Conservation (phyloP, 2,113 vertebrate genomes). For the Geococcyx californianus region DNA sequence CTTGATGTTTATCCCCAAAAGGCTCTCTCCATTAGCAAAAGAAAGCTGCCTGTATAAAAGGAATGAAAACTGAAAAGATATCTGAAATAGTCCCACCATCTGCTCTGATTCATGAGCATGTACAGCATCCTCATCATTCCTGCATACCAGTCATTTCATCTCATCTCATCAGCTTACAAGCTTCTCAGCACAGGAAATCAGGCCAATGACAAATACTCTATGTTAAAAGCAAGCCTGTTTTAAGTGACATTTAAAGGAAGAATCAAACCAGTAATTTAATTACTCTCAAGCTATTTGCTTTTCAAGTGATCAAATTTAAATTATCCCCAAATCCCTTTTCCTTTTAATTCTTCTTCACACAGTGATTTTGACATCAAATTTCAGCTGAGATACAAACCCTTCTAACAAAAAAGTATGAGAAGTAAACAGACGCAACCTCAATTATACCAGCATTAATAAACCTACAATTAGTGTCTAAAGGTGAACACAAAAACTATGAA, state of each 20-base stretch:
- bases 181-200: neutral
- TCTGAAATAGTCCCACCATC: slow-evolving; percentile 53
- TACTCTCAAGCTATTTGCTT: neutral
- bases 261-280: neutral
- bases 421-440: slow-evolving; percentile 7
- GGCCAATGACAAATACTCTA: slow-evolving; percentile 15
- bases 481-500: neutral
- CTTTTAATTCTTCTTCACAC: neutral
- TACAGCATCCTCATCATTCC: neutral
- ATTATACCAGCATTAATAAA: neutral
- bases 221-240: neutral
- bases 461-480: neutral
- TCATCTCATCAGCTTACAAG: slow-evolving; percentile 13
- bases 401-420: neutral
- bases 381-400: slow-evolving; percentile 32
- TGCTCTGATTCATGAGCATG: slow-evolving; percentile 39
- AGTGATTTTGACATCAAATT: slow-evolving; percentile 21
- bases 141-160: slow-evolving; percentile 38
- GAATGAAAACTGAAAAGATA: neutral
- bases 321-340: neutral
- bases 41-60: neutral
- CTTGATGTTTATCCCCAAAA: neutral
- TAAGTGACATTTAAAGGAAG: slow-evolving; percentile 17
- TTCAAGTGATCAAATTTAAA: slow-evolving; percentile 10
- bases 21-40: neutral